Conservation (phyloP, 2,113 vertebrate species). For the Nyctibius bracteatus region DNA sequence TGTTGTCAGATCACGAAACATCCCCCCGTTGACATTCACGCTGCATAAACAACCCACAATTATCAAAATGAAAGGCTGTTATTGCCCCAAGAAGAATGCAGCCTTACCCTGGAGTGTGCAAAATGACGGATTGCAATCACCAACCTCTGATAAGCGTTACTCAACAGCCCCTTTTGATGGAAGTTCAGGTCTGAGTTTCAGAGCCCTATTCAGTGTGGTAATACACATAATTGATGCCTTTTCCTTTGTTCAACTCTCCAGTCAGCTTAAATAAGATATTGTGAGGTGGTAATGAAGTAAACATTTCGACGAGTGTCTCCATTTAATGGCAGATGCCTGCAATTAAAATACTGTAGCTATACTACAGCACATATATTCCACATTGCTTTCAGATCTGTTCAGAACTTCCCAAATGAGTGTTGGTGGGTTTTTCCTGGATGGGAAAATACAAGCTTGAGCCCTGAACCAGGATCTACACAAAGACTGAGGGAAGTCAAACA, state of each 20-base stretch:
- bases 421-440: not conserved
- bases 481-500: rapidly evolving
- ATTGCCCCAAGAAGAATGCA: not conserved
- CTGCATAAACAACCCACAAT: not conserved
- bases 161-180: not conserved
- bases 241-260: slow-evolving; percentile 15
- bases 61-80: not conserved
- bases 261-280: slow-evolving; percentile 54
- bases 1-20: not conserved
- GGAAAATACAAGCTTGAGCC: not conserved
- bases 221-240: slow-evolving; percentile 44
- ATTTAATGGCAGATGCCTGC: slow-evolving; percentile 11
- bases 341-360: not conserved
- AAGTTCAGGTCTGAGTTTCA: not conserved
- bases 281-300: slow-evolving; percentile 32
- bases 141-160: not conserved
- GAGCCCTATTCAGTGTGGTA: slow-evolving; percentile 3
- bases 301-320: slow-evolving; percentile 5
- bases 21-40: not conserved
- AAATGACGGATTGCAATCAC: not conserved
- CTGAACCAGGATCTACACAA: not conserved
- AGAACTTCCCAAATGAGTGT: not conserved
- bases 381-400: not conserved
- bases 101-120: not conserved
- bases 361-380: not conserved